Evolutionary conservation across 2,888 invertebrate species (phyloP).

Genomic region (Myathropa florea): DNA sequence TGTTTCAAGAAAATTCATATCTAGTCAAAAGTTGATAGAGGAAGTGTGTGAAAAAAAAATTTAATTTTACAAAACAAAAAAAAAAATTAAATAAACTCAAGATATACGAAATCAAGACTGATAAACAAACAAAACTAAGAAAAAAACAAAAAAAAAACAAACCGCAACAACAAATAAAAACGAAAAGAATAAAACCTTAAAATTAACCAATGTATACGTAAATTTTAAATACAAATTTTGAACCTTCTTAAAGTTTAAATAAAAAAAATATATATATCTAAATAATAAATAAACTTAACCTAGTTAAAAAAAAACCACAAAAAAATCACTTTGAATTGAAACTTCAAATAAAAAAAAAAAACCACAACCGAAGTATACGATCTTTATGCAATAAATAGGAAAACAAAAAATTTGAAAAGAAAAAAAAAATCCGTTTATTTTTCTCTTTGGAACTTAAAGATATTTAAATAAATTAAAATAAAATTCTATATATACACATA

Average conservation of each 20-base stretch:
- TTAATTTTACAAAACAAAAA: conserved; percentile 69
- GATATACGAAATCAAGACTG: conserved; percentile 75
- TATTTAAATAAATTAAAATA: conserved; percentile 58
- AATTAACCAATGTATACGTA: conserved; percentile 79
- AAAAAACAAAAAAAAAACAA: conserved; percentile 51
- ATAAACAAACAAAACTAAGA: conserved; percentile 74
- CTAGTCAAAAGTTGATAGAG: conserved; percentile 73
- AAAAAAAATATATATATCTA: conserved; percentile 31
- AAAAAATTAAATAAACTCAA: conserved; percentile 47
- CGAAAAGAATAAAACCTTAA: conserved; percentile 15
- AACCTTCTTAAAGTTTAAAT: conserved; percentile 37
- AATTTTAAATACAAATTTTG: conserved; percentile 72
- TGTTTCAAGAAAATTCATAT: conserved; percentile 64
- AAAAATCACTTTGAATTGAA: conserved; percentile 23
- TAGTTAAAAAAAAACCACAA: conserved; percentile 33
- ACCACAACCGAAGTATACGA: conserved; percentile 72
- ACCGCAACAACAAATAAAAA: conserved; percentile 5
- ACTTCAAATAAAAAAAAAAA: conserved; percentile 5
- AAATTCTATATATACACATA: conserved; percentile 66
- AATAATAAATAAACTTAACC: conserved; percentile 24
- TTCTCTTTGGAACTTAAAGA: conserved; percentile 71
- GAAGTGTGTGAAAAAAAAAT: conserved; percentile 5
- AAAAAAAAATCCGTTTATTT: conserved; percentile 72
- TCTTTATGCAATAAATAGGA: conserved; percentile 74
- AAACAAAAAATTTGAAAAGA: conserved; percentile 65